Evolutionary conservation across 2,113 vertebrate species (phyloP), one percentile per base, ranked within the genome.

Genomic region (Sapajus apella): DNA sequence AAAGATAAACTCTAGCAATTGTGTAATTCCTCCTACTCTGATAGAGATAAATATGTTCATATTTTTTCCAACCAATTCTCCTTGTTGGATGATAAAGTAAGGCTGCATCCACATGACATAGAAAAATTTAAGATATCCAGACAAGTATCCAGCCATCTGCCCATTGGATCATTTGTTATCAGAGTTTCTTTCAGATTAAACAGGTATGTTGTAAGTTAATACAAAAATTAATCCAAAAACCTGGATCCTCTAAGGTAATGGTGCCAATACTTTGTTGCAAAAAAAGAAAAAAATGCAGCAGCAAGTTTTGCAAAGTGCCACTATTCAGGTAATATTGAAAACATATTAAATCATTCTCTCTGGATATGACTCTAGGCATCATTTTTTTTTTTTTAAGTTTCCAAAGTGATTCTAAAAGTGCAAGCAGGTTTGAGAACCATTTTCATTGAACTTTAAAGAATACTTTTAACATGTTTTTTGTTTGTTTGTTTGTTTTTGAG

Each of bases 1-100:
- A 95, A 96, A 98, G 95, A 97, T 81, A 97, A 97, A 73, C 50
- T 96, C 79, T 93, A 97, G 61, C 47, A 87, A 94, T 56, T 75
- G 32, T 95, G 35, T 93, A 82, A 97, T 97, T 98, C 97, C 96
- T 23, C 68, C 92, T 75, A 37, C 20, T 96, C 70, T 82, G 70
- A 40, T 5, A 70, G 43, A 94, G 75, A 90, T 81, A 98, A 97
- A 95, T 72, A 96, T 96, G 90, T 81, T 97, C 95, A 56, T 95
- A 76, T 96, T 95, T 95, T 92, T 70, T 76, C 23, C 85, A 95
- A 85, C 37, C 96, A 97, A 97, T 97, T 76, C n/a, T 89, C 77
- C 50, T 93, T 90, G 75, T 92, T 87, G 50, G 45, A 10, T 90
- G 75, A 97, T 86, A 96, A 94, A 58, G 75, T 61, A 85, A 95